Base-by-base conservation (phyloP, 2,888 invertebrate genomes). In the Acrobasis suavella region DNA sequence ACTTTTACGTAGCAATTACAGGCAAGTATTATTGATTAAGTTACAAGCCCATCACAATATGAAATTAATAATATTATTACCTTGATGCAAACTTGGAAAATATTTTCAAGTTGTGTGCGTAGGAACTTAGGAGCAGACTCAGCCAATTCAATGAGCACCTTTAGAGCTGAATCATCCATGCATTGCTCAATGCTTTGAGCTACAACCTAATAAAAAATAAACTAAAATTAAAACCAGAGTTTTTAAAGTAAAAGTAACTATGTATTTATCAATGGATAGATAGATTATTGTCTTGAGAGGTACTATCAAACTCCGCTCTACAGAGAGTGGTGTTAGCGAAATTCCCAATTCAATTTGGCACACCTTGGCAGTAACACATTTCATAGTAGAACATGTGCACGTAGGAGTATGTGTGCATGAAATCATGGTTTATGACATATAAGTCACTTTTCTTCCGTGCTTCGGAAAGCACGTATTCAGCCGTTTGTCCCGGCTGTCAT, bases 81-180 rank as follows among this genome's bases (percentile, higher is more conserved):
- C 92, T 97, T 97, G 92, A 98, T 95, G 82, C 97, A 97, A 81
- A 98, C 94, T 75, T 96, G 96, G 82, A 98, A 96, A 73, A 99
- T 96, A 15, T 94, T 92, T 72, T 97, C 96, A 64, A 99, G 86
- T 80, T 99, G 98, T 6, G 96, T 95, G 69, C 98, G 94, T 65
- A 99, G 92, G 84, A 96, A 98, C 88, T 98, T 99, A 0, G 99
- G 99, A 9, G 97, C 95, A 64, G 96, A 95, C 87, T 99, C 98
- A 0, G 98, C 97, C 77, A 99, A 89, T 78, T 99, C 99, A 69
- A 99, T 98, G 50, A 99, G 93, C 70, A 98, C 95, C 89, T 99
- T 98, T 39, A 99, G 87, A 42, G 99, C 93, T 38, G 97, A 95
- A 81, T 99, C 98, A 81, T 98, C 98, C 37, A 97, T 96, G 72